Base-by-base conservation (phyloP, 2,113 vertebrate species). In the Myotis lucifugus region DNA sequence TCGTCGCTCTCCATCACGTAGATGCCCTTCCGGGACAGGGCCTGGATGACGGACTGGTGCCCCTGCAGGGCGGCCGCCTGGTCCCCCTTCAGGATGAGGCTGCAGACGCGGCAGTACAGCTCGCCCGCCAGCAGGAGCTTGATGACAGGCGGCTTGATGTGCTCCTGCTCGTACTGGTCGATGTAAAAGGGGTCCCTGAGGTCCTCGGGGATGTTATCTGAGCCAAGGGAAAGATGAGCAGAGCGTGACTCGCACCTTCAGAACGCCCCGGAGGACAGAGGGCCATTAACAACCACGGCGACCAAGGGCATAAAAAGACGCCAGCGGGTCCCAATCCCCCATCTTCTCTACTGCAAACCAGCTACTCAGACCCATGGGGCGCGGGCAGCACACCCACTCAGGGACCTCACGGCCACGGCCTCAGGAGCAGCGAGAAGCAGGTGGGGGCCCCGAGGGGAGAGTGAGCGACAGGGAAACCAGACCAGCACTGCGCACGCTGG, bases 101-200 rank as follows among this genome's bases (percentile, higher is more conserved):
- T 98, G 81, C 99, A 99, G 56, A 99, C 99, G 0, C 99, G 98
- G 96, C 99, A 99, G 98, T 99, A 99, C 21, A 99, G 99, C 98
- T 99, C 99, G 0, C 99, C 99, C 54, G 99, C 99, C 92, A 99
- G 98, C 95, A 99, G 98, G 93, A 99, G 98, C 82, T 96, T 98
- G 98, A 99, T 99, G 92, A 99, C 98, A 0, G 98, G 99, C 0
- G 99, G 99, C 72, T 99, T 99, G 95, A 99, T 99, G 96, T 99
- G 99, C 72, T 99, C 99, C 93, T 99, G 99, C 81, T 99, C 99
- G 74, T 99, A 99, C 88, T 99, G 99, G 84, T 99, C 99, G 0
- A 98, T 98, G 96, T 99, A 99, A 92, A 99, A 99, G 0, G 99
- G 99, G 97, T 99, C 99, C 91, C 98, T 98, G 97, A 99, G 98